Percentiles rank a stretch among this genome's conserved stretches.
Evolutionary conservation across 2,888 invertebrate genomes (phyloP).

Genomic region (Hemaris fuciformis): DNA sequence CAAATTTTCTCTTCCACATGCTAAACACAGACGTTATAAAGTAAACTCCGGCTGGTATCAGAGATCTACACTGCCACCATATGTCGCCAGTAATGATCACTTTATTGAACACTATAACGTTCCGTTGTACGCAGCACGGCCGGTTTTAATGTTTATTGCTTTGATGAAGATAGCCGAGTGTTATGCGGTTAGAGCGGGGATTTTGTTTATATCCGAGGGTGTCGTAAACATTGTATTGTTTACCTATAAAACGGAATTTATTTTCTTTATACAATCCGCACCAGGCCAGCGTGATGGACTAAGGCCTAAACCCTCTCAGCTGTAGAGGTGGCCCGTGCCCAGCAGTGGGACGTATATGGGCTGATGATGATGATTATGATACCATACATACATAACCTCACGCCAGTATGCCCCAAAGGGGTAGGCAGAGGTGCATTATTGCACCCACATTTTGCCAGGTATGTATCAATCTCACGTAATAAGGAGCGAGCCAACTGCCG

Average conservation of each 20-base stretch:
- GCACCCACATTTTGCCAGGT: too few relatives aligned
- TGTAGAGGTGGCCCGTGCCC: too few relatives aligned
- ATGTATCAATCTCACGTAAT: too few relatives aligned
- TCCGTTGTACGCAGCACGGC: neutral
- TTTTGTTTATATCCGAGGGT: neutral
- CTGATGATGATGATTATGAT: too few relatives aligned
- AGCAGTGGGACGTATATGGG: too few relatives aligned
- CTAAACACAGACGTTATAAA: neutral
- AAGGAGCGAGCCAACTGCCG: too few relatives aligned
- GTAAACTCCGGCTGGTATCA: neutral
- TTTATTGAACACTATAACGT: constrained; percentile 1
- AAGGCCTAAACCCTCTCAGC: too few relatives aligned
- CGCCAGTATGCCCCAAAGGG: too few relatives aligned
- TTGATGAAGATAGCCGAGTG: constrained; percentile 2
- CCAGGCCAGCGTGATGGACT: too few relatives aligned
- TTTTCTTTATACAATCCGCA: too few relatives aligned
- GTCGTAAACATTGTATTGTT: neutral
- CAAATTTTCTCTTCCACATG: neutral
- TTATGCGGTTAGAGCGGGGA: neutral
- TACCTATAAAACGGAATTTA: neutral
- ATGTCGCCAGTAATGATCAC: constrained; percentile 1
- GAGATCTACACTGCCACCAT: neutral
- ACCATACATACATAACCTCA: too few relatives aligned
- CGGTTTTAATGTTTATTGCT: constrained; percentile 6
- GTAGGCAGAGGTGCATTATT: too few relatives aligned